Evolutionary conservation across 2,888 invertebrate species (phyloP).

Genomic region (Allophyes oxyacanthae): DNA sequence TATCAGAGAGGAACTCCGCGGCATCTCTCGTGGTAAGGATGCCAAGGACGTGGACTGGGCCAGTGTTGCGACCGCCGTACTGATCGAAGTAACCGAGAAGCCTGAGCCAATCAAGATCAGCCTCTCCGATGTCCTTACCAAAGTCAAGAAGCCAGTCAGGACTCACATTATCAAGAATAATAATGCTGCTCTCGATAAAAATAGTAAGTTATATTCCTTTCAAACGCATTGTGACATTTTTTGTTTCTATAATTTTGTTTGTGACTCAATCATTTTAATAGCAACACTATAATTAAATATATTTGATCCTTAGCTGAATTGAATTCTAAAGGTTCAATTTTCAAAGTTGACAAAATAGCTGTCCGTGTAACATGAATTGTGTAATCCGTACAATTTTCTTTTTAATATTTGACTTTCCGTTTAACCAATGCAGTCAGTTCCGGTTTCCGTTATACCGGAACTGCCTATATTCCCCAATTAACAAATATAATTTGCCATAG

Average conservation of each 20-base stretch:
- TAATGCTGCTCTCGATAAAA: constrained; percentile 87
- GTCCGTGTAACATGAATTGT: too few species aligned
- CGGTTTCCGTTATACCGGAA: constrained; percentile 4
- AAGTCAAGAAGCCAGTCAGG: constrained; percentile 91
- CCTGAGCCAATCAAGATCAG: constrained; percentile 94
- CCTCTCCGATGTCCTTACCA: constrained; percentile 92
- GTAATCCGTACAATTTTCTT: too few species aligned
- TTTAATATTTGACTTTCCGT: too few species aligned
- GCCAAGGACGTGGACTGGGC: constrained; percentile 96
- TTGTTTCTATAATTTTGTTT: too few species aligned
- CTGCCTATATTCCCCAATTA: background rate
- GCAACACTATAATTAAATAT: too few species aligned
- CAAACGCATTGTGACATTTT: background rate
- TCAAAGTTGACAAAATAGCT: too few species aligned
- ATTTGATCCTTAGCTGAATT: too few species aligned
- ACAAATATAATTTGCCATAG: constrained; percentile 27
- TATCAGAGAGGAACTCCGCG: constrained; percentile 94
- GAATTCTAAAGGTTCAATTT: too few species aligned
- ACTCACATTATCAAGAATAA: constrained; percentile 88
- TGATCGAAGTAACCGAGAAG: constrained; percentile 90
- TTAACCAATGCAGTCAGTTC: too few species aligned
- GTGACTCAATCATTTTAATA: too few species aligned
- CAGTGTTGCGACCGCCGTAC: constrained; percentile 91
- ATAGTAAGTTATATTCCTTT: constrained; percentile 86
- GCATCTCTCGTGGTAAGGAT: constrained; percentile 94